Evolutionary conservation across 2,113 vertebrate species (phyloP).

Genomic region (Apaloderma vittatum): DNA sequence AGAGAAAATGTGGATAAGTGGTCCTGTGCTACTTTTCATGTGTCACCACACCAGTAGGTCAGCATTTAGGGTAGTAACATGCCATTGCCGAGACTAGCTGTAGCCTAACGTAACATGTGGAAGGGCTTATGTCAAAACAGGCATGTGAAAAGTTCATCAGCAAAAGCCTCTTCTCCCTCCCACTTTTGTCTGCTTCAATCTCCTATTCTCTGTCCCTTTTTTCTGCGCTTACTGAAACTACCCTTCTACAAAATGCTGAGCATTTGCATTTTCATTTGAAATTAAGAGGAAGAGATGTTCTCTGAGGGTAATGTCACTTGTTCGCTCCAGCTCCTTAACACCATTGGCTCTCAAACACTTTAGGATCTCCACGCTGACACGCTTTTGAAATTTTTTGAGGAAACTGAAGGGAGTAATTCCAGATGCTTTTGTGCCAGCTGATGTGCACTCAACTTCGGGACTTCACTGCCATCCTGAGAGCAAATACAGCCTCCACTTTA

Average conservation of each 20-base stretch:
- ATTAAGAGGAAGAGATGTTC: background rate
- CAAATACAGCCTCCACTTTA: background rate
- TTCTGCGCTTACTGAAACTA: background rate
- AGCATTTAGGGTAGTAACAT: background rate
- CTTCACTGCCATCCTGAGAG: background rate
- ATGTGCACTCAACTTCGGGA: background rate
- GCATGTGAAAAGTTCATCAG: background rate
- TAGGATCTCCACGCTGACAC: background rate
- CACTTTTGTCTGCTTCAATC: background rate
- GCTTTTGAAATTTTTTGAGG: background rate
- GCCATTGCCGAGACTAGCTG: background rate
- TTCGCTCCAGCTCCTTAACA: background rate
- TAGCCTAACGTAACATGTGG: background rate
- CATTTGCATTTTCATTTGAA: background rate
- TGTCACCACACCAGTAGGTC: background rate
- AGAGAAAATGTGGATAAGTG: background rate
- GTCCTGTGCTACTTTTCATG: background rate
- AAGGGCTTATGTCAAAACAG: background rate
- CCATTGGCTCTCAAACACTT: background rate
- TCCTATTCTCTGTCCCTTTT: background rate
- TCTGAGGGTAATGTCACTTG: background rate
- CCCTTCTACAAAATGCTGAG: background rate
- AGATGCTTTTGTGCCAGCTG: background rate
- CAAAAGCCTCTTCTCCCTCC: background rate
- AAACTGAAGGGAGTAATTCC: background rate